Evolutionary conservation across 1,140 invertebrate species (phyloP).

Genomic region (Aphaenogaster ashmeadi): DNA sequence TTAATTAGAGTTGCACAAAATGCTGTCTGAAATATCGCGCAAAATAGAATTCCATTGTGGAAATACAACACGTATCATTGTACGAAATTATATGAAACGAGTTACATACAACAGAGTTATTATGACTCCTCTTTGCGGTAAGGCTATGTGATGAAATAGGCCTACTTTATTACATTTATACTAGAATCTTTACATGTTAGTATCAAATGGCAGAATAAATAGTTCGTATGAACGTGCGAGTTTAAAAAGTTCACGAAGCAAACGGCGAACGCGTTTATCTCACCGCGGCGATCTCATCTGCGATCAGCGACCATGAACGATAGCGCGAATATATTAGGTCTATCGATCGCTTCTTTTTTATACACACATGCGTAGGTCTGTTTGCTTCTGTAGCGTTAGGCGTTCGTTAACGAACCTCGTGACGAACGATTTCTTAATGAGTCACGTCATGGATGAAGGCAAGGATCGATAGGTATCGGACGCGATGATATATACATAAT

Average conservation of each 20-base stretch:
- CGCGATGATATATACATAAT: slow-evolving; percentile 52
- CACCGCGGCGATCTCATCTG: slow-evolving; percentile 42
- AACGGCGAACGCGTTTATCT: slow-evolving; percentile 32
- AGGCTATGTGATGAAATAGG: neutral
- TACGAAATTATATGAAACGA: neutral
- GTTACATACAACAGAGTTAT: neutral
- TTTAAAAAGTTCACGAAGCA: neutral
- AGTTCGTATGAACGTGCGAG: neutral
- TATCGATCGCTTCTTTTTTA: slow-evolving; percentile 46
- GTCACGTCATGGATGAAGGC: slow-evolving; percentile 17
- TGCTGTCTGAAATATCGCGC: neutral
- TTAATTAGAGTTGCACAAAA: neutral
- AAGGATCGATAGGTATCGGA: slow-evolving; percentile 60
- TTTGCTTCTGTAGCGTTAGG: neutral
- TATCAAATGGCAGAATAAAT: neutral
- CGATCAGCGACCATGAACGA: slow-evolving; percentile 38
- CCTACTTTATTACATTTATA: neutral
- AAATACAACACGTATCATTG: neutral
- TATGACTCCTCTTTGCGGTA: neutral
- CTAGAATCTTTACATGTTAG: neutral
- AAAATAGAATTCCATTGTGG: neutral
- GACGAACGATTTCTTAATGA: slow-evolving; percentile 57
- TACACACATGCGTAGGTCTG: neutral
- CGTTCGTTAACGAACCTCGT: slow-evolving; percentile 51
- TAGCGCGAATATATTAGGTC: slow-evolving; percentile 8